Base-by-base conservation (phyloP, 2,888 invertebrate species). In the Andrena marginata region DNA sequence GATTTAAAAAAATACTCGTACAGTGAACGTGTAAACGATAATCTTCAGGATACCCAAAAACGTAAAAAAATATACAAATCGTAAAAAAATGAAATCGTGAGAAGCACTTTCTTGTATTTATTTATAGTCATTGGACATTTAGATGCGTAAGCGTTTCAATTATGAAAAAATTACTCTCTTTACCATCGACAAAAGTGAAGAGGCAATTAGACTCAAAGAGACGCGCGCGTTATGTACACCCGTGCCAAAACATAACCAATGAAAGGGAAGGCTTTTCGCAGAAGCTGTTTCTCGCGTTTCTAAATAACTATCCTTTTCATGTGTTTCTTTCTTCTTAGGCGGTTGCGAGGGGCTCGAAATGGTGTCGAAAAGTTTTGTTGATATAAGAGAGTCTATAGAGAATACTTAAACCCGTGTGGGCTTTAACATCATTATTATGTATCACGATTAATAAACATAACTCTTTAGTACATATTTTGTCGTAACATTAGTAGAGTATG, bases 231-330 rank as follows among this genome's bases (percentile, higher is more conserved):
- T 59, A 85, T 85, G 82, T 80, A 86, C 74, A 72, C 80, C 85
- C 92, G 92, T 93, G 92, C 92, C 92, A 93, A 92, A 92, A 92
- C 90, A 87, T 89, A 92, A 90, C 90, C 88, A 91, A 92, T 90
- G 90, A 89, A 85, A 87, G 80, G 56, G 85, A 82, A 87, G 77
- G 84, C 59, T 77, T 62, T 60, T 59, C 42, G 60, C 75, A 70
- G 80, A 74, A 78, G 69, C 56, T 74, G 68, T 67, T 75, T 74
- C 63, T 74, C 74, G 42, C 80, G 84, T 87, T 79, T 82, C 77
- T 42, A 42, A 42, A 16, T 42, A 56, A 67, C 48, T 69, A 74
- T 77, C 69, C 76, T 85, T 87, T 77, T 76, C 76, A 73, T 64
- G 67, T 74, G 49, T 72, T 64, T 26, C 7, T 48, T 48, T 26